Conservation (phyloP, 2,888 invertebrate species). For the Drosophila percnosoma region DNA sequence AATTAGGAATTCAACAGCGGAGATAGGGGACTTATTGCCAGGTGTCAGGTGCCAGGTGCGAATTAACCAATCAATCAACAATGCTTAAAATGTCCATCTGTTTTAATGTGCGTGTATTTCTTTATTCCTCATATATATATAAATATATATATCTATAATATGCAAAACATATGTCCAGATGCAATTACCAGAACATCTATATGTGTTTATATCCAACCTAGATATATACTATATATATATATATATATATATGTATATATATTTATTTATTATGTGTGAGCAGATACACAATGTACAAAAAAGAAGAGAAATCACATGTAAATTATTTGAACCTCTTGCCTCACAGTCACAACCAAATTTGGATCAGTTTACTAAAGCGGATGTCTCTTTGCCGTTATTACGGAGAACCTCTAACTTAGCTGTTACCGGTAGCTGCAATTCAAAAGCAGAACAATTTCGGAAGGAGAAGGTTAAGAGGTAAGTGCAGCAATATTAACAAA, state of each 20-base stretch:
- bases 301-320: slow-evolving; percentile 55
- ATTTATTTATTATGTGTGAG: neutral
- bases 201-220: neutral
- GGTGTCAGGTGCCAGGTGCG: slow-evolving; percentile 2
- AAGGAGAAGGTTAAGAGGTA: slow-evolving; percentile 59
- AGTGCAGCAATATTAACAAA: slow-evolving; percentile 26
- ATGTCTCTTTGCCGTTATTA: slow-evolving; percentile 47
- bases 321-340: slow-evolving; percentile 71
- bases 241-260: neutral
- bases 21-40: neutral
- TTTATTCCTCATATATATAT: neutral
- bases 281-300: neutral
- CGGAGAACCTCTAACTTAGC: slow-evolving; percentile 43
- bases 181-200: no score
- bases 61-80: slow-evolving; percentile 15
- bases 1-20: neutral
- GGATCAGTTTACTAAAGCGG: slow-evolving; percentile 70
- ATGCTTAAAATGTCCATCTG: slow-evolving; percentile 67
- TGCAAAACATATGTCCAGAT: neutral
- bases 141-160: neutral
- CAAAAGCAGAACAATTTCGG: slow-evolving; percentile 25
- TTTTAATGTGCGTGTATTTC: neutral
- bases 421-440: slow-evolving; percentile 26
- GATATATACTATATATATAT: neutral
- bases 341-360: slow-evolving; percentile 83